These are phyloP conservation scores for Cromileptes altivelis DNA, from an alignment of 2,113 vertebrate genomes.

Conservation along the genomic window DNA sequence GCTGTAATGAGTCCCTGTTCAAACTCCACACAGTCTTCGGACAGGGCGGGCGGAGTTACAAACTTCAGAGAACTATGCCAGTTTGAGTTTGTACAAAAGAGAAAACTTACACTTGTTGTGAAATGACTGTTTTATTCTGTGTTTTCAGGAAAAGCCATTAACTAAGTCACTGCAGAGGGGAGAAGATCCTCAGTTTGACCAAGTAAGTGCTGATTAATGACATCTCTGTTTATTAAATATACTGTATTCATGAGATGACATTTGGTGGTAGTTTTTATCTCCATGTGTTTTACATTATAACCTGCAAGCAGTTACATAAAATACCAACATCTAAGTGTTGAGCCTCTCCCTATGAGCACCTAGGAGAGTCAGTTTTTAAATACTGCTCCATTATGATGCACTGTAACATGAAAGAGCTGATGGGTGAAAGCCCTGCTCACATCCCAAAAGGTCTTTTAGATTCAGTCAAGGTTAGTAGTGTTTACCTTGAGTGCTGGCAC, in stretches of 20 bases:
- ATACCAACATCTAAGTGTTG: background rate
- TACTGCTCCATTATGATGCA: constrained; percentile 12
- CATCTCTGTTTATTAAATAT: background rate
- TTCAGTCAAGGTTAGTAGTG: constrained; percentile 77
- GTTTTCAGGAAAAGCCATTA: constrained; percentile 93
- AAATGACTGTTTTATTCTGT: background rate
- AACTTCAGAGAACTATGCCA: constrained; percentile 9
- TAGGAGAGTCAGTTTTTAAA: background rate
- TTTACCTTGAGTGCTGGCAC: constrained; percentile 82
- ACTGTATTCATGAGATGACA: background rate
- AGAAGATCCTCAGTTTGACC: constrained; percentile 98
- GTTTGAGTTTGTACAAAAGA: constrained; percentile 1
- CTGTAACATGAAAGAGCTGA: constrained; percentile 55
- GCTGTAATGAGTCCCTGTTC: constrained; percentile 49
- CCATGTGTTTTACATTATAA: background rate
- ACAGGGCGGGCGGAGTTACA: constrained; percentile 15
- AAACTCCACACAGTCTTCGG: constrained; percentile 22
- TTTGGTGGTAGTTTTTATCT: background rate
- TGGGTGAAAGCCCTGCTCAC: constrained; percentile 71
- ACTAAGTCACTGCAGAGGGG: constrained; percentile 97
- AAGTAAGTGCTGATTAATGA: constrained; percentile 85
- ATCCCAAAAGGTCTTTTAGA: constrained; percentile 76
- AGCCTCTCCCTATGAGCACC: background rate
- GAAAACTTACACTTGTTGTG: background rate
- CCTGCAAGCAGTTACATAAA: background rate